phyloP scores from a whole-genome alignment of 2,113 vertebrate genomes.

The Hirundichthys speculiger region DNA sequence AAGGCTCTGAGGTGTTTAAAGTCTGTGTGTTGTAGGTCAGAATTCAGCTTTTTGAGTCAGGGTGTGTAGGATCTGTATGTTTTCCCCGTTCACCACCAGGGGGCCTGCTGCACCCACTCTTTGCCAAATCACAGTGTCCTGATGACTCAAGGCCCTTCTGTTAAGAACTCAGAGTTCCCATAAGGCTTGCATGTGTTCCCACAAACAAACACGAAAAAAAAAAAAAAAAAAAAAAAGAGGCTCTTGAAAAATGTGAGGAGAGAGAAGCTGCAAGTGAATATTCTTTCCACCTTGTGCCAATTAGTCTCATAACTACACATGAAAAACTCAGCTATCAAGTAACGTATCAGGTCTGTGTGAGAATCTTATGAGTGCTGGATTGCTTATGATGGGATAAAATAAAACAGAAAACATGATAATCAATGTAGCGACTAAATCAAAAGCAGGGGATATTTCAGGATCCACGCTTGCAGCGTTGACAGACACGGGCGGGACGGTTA shows the following conservation, averaged over 20 bases:
- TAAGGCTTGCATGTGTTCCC: constrained; percentile 75
- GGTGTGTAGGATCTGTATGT: constrained; percentile 39
- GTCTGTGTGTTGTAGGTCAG: too few relatives aligned
- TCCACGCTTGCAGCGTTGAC: too few relatives aligned
- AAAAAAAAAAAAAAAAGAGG: too few relatives aligned
- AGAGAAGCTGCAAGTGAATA: constrained; percentile 17
- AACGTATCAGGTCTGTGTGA: background rate
- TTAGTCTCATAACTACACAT: constrained; percentile 20
- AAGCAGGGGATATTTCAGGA: too few relatives aligned
- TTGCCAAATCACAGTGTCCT: constrained; percentile 40
- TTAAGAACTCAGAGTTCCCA: constrained; percentile 78
- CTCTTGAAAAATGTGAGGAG: background rate
- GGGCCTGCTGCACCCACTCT: constrained; percentile 62
- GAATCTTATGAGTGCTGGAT: background rate
- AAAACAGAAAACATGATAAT: constrained; percentile 1
- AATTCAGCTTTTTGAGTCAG: constrained; percentile 32
- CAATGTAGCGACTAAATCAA: constrained; percentile 47
- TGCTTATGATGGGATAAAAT: too few relatives aligned
- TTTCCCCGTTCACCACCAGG: constrained; percentile 70
- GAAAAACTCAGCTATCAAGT: too few relatives aligned
- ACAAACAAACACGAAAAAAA: constrained; percentile 74
- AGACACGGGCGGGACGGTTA: too few relatives aligned
- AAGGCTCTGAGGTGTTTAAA: too few relatives aligned
- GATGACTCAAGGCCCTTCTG: constrained; percentile 82
- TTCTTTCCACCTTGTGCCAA: constrained; percentile 30